Evolutionary conservation across 2,113 vertebrate species (phyloP), one percentile per base, ranked within the genome.

Genomic region (Amphiprion ocellaris): DNA sequence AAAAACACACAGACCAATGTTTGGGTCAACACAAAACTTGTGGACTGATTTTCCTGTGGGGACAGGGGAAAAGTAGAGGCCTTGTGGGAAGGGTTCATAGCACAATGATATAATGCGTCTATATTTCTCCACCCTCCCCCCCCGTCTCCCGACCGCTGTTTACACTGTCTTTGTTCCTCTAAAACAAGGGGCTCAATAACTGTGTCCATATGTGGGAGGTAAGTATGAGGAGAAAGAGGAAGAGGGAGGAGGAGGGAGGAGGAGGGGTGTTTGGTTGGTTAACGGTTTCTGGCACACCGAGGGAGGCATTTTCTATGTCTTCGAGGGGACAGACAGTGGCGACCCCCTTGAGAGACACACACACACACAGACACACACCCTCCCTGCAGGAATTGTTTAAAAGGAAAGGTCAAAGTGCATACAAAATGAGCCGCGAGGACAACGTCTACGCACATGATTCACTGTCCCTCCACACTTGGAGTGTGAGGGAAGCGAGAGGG

Each of bases 171-270:
- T 93, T 91, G 90, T 92, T 87, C 86, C 61, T 47, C 44, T 33
- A 79, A 77, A 91, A 90, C 86, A 87, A 82, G 69, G 72, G 87
- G 75, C 81, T 61, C 82, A 89, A 89, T 91, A 91, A 90, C 80
- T 87, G 82, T 69, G 90, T 89, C 90, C 91, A 90, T 91, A 87
- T 93, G 92, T 81, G 81, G 87, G 76, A 75, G 83, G 74, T 81
- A 63, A 74, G 65, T 74, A 39, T 0, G 39, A 71, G 69, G 74
- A 74, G 55, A 47, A 81, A 12, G 63, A 37, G 15, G 21, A 62
- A 49, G 1, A 49, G 30, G 62, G 24, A 24, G 21, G 41, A 39
- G 39, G 62, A n/a, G 52, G 66, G 23, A 33, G 66, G 63, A 58
- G 75, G 47, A 75, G 54, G 76, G 82, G 58, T 81, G 82, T 76